These are phyloP conservation scores for Leptatherina wallacei DNA, from an alignment of 2,797 vertebrate species.

Conservation along the genomic window DNA sequence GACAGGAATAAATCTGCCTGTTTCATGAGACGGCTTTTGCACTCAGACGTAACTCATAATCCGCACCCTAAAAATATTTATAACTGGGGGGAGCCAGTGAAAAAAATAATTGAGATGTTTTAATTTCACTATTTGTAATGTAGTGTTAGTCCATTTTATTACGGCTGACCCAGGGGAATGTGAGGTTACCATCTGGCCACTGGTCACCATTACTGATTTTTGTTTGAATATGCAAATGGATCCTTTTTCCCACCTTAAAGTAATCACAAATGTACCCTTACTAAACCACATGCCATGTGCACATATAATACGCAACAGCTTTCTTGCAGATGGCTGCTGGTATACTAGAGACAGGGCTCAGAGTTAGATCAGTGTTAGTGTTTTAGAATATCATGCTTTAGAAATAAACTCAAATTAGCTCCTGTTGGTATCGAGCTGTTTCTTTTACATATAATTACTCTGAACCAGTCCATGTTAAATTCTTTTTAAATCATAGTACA, in stretches of 20 bases:
- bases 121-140: slow-evolving; percentile 60
- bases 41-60: slow-evolving; percentile 63
- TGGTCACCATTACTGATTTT: slow-evolving; percentile 77
- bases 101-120: slow-evolving; percentile 53
- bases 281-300: slow-evolving; percentile 54
- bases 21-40: slow-evolving; percentile 60
- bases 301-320: slow-evolving; percentile 40
- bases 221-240: slow-evolving; percentile 81
- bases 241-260: slow-evolving; percentile 67
- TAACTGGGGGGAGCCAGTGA: slow-evolving; percentile 18
- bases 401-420: slow-evolving; percentile 4
- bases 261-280: slow-evolving; percentile 70
- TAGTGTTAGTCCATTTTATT: slow-evolving; percentile 71
- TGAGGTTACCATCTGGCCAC: slow-evolving; percentile 82
- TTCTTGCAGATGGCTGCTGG: slow-evolving; percentile 24
- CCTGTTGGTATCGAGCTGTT: neutral
- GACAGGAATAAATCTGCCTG: slow-evolving; percentile 78
- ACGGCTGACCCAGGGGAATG: slow-evolving; percentile 75
- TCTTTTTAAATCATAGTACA: neutral
- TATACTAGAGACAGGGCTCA: neutral
- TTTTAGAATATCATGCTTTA: slow-evolving; percentile 4
- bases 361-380: neutral
- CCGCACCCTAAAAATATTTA: slow-evolving; percentile 58
- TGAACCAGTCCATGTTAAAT: neutral
- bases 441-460: neutral